phyloP scores from a whole-genome alignment of 2,797 vertebrate genomes.

The Helostoma temminkii region DNA sequence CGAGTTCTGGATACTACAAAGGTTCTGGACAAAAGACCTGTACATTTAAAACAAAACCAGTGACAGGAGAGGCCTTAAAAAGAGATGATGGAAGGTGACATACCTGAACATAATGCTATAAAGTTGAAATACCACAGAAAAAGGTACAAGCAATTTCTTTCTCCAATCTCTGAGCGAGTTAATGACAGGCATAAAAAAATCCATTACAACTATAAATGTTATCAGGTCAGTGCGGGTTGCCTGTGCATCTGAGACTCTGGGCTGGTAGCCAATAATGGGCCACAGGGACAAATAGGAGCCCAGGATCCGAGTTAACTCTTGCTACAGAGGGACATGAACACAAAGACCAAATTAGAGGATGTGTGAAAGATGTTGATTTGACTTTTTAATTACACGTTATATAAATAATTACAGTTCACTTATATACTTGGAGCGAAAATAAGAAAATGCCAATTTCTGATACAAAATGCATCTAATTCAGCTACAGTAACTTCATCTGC shows the following conservation, averaged over 20 bases:
- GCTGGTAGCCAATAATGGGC: slow-evolving; percentile 64
- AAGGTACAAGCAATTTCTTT: slow-evolving; percentile 84
- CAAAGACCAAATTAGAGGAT: slow-evolving; percentile 32
- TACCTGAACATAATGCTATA: slow-evolving; percentile 86
- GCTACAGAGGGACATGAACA: slow-evolving; percentile 44
- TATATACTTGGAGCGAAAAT: slow-evolving; percentile 5
- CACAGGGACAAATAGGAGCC: slow-evolving; percentile 64
- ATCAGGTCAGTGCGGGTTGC: slow-evolving; percentile 85
- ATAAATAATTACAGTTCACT: slow-evolving; percentile 4
- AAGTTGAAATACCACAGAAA: slow-evolving; percentile 89
- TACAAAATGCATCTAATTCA: slow-evolving; percentile 1
- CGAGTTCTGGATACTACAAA: slow-evolving; percentile 63
- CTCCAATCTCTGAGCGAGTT: slow-evolving; percentile 82
- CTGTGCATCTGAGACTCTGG: slow-evolving; percentile 71
- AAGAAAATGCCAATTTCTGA: background rate
- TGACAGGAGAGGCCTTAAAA: slow-evolving; percentile 79
- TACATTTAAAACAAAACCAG: slow-evolving; percentile 78
- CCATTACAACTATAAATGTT: slow-evolving; percentile 91
- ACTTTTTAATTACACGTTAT: slow-evolving; percentile 37
- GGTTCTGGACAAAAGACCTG: slow-evolving; percentile 70
- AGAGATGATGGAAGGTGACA: slow-evolving; percentile 84
- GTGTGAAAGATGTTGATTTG: slow-evolving; percentile 11
- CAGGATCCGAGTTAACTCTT: slow-evolving; percentile 63
- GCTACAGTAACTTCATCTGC: background rate
- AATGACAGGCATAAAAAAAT: slow-evolving; percentile 89